Conservation (phyloP, 1,140 invertebrate species). For the Lepidurus apus region DNA sequence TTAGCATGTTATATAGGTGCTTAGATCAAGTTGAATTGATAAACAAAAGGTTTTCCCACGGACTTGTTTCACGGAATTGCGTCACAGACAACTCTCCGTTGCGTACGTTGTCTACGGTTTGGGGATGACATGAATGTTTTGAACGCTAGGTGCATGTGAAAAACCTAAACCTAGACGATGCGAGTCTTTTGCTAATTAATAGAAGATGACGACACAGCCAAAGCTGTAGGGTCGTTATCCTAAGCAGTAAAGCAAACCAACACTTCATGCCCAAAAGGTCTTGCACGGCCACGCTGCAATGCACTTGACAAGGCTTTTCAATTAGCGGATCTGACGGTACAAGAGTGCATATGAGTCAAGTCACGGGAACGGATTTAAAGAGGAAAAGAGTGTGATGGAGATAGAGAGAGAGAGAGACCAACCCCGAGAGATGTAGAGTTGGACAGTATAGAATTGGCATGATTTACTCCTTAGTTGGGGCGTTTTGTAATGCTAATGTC, state of each 20-base stretch:
- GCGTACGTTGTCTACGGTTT: too few species aligned
- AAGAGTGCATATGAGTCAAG: not conserved
- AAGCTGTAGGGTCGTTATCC: not conserved
- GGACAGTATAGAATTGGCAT: too few species aligned
- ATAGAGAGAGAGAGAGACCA: too few species aligned
- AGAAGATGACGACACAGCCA: not conserved
- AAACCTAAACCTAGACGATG: not conserved
- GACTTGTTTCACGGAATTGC: too few species aligned
- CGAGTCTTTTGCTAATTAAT: not conserved
- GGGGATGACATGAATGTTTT: too few species aligned
- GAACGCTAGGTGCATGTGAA: not conserved
- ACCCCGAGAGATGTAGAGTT: too few species aligned
- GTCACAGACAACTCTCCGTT: too few species aligned
- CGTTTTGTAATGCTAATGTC: too few species aligned
- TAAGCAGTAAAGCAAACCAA: constrained; percentile 13
- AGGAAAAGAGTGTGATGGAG: not conserved
- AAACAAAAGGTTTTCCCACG: too few species aligned
- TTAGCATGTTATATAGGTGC: too few species aligned
- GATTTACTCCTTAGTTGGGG: too few species aligned
- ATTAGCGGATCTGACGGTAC: not conserved
- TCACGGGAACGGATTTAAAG: not conserved
- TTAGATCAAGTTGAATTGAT: too few species aligned
- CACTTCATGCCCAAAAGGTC: not conserved
- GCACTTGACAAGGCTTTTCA: not conserved
- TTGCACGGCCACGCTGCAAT: not conserved